Evolutionary conservation across 1,140 invertebrate species (phyloP).

Genomic region (Drosophila cardini): DNA sequence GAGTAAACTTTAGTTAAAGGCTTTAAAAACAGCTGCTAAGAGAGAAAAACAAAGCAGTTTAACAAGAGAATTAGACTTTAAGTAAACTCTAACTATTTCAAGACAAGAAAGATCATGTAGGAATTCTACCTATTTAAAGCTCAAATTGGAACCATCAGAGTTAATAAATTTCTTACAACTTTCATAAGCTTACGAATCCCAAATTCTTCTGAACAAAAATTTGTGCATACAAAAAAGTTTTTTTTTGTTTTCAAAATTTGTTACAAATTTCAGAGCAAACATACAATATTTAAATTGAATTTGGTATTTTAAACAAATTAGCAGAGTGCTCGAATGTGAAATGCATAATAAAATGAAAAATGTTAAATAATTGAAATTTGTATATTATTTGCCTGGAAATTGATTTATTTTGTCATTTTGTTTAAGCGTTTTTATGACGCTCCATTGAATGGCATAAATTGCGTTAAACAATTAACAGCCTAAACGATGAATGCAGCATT

Average conservation of each 20-base stretch:
- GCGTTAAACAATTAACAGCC: constrained; percentile 25
- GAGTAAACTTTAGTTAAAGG: too few species aligned
- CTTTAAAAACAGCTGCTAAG: too few species aligned
- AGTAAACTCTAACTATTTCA: background rate
- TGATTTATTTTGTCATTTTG: constrained; percentile 12
- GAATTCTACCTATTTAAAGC: too few species aligned
- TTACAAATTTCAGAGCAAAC: background rate
- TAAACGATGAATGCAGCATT: constrained; percentile 60
- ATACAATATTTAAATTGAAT: background rate
- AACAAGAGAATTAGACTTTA: background rate
- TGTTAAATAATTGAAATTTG: constrained; percentile 5
- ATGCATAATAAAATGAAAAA: constrained; percentile 7
- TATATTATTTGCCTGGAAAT: background rate
- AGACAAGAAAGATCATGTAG: too few species aligned
- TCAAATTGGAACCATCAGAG: too few species aligned
- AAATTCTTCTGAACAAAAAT: too few species aligned
- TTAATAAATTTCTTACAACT: too few species aligned
- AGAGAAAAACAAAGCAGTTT: too few species aligned
- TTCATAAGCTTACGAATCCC: too few species aligned
- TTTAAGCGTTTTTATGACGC: constrained; percentile 4
- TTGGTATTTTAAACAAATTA: constrained; percentile 1
- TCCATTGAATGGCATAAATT: constrained; percentile 17
- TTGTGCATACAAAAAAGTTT: too few species aligned
- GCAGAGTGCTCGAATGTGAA: background rate
- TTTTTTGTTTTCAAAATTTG: too few species aligned